A percentile compares a stretch with the other conserved stretches of the same genome.
Conservation (phyloP, 1,140 invertebrate species). For the Drosophila sp. region DNA sequence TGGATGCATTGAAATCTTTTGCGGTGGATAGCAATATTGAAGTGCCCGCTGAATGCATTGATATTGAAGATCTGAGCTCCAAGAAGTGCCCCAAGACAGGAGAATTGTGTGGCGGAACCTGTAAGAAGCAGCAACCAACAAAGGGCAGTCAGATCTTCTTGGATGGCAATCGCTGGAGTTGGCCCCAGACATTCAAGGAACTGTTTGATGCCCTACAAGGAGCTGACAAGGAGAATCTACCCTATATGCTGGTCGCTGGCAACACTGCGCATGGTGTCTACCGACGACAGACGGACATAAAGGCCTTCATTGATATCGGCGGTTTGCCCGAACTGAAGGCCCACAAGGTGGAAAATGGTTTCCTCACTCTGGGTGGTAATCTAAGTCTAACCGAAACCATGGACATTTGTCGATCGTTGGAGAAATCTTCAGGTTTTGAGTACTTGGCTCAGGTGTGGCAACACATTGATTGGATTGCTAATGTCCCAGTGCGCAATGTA, state of each 20-base stretch:
- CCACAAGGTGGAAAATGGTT: slow-evolving; percentile 20
- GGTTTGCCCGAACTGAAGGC: slow-evolving; percentile 86
- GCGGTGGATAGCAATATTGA: slow-evolving; percentile 88
- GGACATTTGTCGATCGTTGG: slow-evolving; percentile 85
- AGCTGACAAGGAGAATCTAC: slow-evolving; percentile 71
- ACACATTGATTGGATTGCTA: slow-evolving; percentile 88
- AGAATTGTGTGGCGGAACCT: slow-evolving; percentile 51
- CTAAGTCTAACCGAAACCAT: slow-evolving; percentile 87
- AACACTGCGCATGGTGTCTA: slow-evolving; percentile 87
- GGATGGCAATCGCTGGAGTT: slow-evolving; percentile 72
- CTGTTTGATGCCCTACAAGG: slow-evolving; percentile 86
- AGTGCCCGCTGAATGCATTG: slow-evolving; percentile 82
- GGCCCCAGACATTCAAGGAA: slow-evolving; percentile 83
- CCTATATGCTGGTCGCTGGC: slow-evolving; percentile 85
- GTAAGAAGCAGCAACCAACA: slow-evolving; percentile 51
- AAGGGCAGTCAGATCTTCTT: slow-evolving; percentile 53
- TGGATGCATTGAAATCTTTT: slow-evolving; percentile 92
- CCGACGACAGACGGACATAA: slow-evolving; percentile 82
- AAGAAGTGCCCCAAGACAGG: slow-evolving; percentile 70
- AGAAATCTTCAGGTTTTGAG: slow-evolving; percentile 83
- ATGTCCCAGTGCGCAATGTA: slow-evolving; percentile 89
- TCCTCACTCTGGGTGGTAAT: slow-evolving; percentile 86
- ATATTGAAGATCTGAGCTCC: slow-evolving; percentile 71
- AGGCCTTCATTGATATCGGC: slow-evolving; percentile 90
- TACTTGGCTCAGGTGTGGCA: slow-evolving; percentile 84